These are phyloP conservation scores for Apogon hyalosoma DNA, from an alignment of 2,797 vertebrate genomes.

Conservation along the genomic window DNA sequence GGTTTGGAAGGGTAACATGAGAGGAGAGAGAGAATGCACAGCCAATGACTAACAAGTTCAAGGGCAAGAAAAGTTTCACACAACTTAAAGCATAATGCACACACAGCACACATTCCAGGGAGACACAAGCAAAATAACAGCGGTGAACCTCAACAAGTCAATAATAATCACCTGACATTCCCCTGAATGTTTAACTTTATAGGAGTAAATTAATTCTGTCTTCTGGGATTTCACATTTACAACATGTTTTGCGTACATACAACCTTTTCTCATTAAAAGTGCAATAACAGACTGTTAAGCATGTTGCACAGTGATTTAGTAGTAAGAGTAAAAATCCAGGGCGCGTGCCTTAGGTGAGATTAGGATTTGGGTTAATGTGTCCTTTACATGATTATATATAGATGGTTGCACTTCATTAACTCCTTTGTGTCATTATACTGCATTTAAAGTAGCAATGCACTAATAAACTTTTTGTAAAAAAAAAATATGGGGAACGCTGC, in stretches of 20 bases:
- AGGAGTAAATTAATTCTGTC: constrained; percentile 3
- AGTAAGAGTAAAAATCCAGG: no score
- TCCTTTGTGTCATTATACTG: no score
- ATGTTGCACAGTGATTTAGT: constrained; percentile 27
- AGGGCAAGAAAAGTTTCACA: constrained; percentile 20
- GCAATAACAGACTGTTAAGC: constrained; percentile 36
- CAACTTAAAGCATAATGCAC: not conserved
- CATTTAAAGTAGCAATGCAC: no score
- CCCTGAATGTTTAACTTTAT: not conserved
- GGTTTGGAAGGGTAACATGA: constrained; percentile 33
- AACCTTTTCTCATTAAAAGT: constrained; percentile 39
- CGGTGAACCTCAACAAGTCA: constrained; percentile 8
- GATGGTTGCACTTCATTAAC: no score
- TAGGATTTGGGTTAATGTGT: no score
- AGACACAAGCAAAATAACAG: not conserved
- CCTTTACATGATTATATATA: no score
- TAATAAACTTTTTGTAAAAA: no score
- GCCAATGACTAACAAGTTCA: constrained; percentile 17
- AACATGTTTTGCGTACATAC: constrained; percentile 31
- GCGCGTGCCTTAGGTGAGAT: no score
- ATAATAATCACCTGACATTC: constrained; percentile 1
- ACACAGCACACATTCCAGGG: not conserved
- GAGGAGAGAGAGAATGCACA: constrained; percentile 25
- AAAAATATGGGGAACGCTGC: no score
- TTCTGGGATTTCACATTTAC: constrained; percentile 7